Evolutionary conservation across 2,797 vertebrate genomes (phyloP).

Genomic region (Sebastes itinus): DNA sequence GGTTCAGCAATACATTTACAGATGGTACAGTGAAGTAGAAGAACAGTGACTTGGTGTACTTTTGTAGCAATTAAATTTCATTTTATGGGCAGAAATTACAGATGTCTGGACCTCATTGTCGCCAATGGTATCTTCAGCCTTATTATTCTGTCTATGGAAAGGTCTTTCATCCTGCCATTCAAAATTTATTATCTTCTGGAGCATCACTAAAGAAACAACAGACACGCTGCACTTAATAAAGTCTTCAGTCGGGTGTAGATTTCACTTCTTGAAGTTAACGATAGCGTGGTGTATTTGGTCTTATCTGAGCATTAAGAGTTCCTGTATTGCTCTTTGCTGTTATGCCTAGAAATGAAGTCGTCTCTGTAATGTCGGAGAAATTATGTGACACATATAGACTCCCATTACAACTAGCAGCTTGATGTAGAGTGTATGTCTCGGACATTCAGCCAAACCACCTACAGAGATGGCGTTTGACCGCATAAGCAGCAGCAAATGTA

Average conservation of each 20-base stretch:
- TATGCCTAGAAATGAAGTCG: conserved; percentile 11
- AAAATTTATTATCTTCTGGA: conserved; percentile 9
- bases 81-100: conserved; percentile 17
- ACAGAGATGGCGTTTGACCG: background rate
- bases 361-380: conserved; percentile 21
- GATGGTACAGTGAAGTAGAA: conserved; percentile 30
- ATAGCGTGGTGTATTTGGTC: background rate
- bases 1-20: conserved; percentile 26
- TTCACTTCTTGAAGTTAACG: background rate
- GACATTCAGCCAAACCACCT: conserved; percentile 42
- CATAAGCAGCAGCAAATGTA: conserved; percentile 32
- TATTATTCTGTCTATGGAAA: conserved; percentile 19
- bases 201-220: conserved; percentile 15
- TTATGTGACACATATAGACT: conserved; percentile 28
- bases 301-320: conserved; percentile 1
- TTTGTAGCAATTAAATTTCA: conserved; percentile 22
- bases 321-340: background rate
- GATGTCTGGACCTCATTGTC: conserved; percentile 17
- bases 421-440: conserved; percentile 15
- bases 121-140: background rate
- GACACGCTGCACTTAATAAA: background rate
- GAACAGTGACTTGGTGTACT: conserved; percentile 15
- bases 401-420: conserved; percentile 16
- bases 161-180: conserved; percentile 7
- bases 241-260: background rate